Percentiles rank a stretch among this genome's conserved stretches.
These are phyloP conservation scores for Apis laboriosa DNA, from an alignment of 1,140 invertebrate species.

Conservation along the genomic window DNA sequence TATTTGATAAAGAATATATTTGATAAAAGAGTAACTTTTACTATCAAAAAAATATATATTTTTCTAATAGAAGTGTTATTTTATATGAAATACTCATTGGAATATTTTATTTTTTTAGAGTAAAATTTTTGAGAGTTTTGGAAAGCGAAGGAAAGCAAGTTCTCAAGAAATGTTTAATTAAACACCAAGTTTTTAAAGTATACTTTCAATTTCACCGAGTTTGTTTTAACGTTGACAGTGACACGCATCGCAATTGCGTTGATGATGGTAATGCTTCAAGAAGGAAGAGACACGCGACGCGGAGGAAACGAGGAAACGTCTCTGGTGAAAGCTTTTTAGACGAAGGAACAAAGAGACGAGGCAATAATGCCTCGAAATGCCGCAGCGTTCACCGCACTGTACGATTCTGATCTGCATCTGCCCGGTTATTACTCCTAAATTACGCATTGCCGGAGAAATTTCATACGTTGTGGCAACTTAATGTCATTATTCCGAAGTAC, in stretches of 20 bases:
- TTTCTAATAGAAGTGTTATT: too few relatives aligned
- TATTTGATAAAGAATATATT: too few relatives aligned
- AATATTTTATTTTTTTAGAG: too few relatives aligned
- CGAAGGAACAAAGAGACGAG: neutral
- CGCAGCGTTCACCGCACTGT: neutral
- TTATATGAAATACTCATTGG: too few relatives aligned
- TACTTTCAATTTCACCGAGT: neutral
- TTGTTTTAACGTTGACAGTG: neutral
- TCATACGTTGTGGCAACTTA: neutral
- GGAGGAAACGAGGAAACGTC: neutral
- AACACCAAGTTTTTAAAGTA: too few relatives aligned
- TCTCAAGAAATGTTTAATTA: too few relatives aligned
- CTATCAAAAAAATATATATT: too few relatives aligned
- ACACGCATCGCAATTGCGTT: neutral
- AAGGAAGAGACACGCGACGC: neutral
- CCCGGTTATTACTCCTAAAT: neutral
- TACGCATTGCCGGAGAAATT: slow-evolving; percentile 17
- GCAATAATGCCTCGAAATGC: slow-evolving; percentile 20
- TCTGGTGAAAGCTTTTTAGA: slow-evolving; percentile 9
- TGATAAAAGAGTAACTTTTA: too few relatives aligned
- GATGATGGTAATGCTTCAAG: neutral
- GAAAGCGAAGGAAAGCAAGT: too few relatives aligned
- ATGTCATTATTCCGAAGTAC: neutral
- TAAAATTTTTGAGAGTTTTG: too few relatives aligned
- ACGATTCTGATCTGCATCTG: slow-evolving; percentile 20